Percentiles rank a stretch among this genome's conserved stretches.
phyloP scores from a whole-genome alignment of 2,888 invertebrate genomes.

The Nomada goodeniana region DNA sequence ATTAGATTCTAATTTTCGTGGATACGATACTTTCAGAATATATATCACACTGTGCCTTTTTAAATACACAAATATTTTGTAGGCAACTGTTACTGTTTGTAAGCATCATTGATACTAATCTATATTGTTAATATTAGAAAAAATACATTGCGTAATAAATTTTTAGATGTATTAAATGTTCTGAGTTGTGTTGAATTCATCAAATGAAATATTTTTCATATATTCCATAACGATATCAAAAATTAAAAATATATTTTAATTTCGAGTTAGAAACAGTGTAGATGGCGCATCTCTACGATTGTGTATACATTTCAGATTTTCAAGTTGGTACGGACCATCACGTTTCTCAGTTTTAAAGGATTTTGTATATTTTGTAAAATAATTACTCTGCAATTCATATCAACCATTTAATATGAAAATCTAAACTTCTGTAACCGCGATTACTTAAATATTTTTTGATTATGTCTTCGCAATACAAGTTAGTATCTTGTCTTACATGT shows the following conservation, averaged over 20 bases:
- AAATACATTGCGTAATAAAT: conserved; percentile 35
- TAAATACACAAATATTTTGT: conserved; percentile 50
- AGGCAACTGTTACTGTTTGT: conserved; percentile 38
- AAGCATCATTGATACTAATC: conserved; percentile 35
- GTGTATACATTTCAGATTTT: neutral
- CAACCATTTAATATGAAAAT: neutral
- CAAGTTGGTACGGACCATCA: neutral
- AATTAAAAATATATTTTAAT: conserved; percentile 13
- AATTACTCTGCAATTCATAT: neutral
- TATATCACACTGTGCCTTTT: conserved; percentile 70
- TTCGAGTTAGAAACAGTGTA: neutral
- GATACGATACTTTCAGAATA: conserved; percentile 54
- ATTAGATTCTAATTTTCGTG: conserved; percentile 56
- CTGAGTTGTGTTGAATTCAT: conserved; percentile 28
- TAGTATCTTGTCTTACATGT: conserved; percentile 49
- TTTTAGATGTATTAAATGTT: conserved; percentile 44
- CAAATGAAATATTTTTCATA: conserved; percentile 45
- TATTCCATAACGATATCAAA: conserved; percentile 19
- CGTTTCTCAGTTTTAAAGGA: neutral
- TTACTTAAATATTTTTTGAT: conserved; percentile 3
- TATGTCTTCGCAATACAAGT: conserved; percentile 78
- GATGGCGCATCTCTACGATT: neutral
- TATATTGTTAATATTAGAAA: conserved; percentile 36
- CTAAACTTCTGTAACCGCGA: neutral
- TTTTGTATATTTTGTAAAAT: neutral